Evolutionary conservation across 2,888 invertebrate species (phyloP).

Genomic region (Geotrupes spiniger): DNA sequence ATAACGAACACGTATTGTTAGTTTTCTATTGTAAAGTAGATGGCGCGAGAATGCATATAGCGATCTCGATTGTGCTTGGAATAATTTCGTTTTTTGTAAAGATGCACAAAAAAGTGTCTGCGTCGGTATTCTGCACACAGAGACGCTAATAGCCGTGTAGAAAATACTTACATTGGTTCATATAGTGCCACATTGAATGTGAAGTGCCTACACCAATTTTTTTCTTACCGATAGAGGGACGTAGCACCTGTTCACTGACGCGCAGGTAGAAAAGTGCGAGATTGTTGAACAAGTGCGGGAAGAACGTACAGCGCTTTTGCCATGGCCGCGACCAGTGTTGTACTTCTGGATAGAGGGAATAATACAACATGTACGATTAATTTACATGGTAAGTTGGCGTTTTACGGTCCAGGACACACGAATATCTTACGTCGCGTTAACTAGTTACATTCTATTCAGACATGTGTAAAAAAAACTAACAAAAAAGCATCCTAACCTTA

Average conservation of each 20-base stretch:
- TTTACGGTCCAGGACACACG: too few relatives aligned
- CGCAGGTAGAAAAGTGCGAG: constrained; percentile 45
- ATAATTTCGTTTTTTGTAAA: constrained; percentile 46
- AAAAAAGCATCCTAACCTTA: constrained; percentile 29
- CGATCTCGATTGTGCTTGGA: constrained; percentile 17
- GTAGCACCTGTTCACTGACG: constrained; percentile 44
- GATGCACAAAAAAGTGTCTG: constrained; percentile 48
- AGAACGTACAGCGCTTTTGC: constrained; percentile 34
- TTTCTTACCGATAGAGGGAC: constrained; percentile 44
- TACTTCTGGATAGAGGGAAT: constrained; percentile 92
- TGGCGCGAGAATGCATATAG: constrained; percentile 8
- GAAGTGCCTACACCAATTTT: constrained; percentile 21
- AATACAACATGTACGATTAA: constrained; percentile 96
- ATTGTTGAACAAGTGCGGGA: constrained; percentile 39
- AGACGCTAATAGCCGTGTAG: constrained; percentile 1
- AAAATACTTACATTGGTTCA: constrained; percentile 6
- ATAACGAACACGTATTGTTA: too few relatives aligned
- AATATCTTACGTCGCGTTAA: too few relatives aligned
- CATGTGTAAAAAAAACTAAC: too few relatives aligned
- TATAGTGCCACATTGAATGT: constrained; percentile 11
- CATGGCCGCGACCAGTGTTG: constrained; percentile 86
- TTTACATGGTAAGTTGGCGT: constrained; percentile 82
- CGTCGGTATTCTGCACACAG: constrained; percentile 37
- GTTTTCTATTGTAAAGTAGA: constrained; percentile 5
- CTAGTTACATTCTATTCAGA: too few relatives aligned